Evolutionary conservation across 2,888 invertebrate genomes (phyloP), one percentile per base, ranked within the genome.

Genomic region (Caenorhabditis sulstoni): DNA sequence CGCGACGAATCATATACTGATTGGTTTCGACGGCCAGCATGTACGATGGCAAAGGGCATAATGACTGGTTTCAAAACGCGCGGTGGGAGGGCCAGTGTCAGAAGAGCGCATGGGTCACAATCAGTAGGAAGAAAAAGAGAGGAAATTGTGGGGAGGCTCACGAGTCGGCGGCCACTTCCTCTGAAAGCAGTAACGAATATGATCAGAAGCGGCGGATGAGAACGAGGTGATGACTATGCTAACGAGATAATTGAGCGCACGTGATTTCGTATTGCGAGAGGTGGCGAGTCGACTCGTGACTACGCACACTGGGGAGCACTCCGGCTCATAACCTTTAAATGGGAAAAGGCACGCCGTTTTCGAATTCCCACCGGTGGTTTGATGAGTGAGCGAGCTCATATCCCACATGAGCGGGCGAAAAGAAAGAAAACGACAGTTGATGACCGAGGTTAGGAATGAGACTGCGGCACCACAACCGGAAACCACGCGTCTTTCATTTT

Each of bases 391-490:
- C 29, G 29, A 29, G 29, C 29, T 29, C 29, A 29, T 7, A 29
- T 29, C 4, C 4, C 7, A 7, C 7, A 29, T 29, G 29, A 29
- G 29, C n/a, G 23, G 5, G 22, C 20, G 12, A 1, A 22, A 52
- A 14, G 23, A 23, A 12, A 29, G n/a, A 18, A 29, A 4, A n/a
- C 18, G 57, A 41, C 41, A 22, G 41, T 57, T 14, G 41, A 41
- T 37, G 44, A 45, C 8, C 7, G 45, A 7, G 45, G 23, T n/a
- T 45, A 45, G 45, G 22, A 58, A 58, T 58, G 58, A 58, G 45
- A 11, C 20, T 14, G 20, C 22, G 45, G 29, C 29, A 29, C 20
- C 57, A 39, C 57, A 16, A n/a, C 58, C 58, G 58, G 58, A 58
- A 58, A 44, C 45, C 58, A 22, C 9, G 18, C 41, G 22, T 1